phyloP scores from a whole-genome alignment of 2,888 invertebrate genomes.

The Opisthograptis luteolata region DNA sequence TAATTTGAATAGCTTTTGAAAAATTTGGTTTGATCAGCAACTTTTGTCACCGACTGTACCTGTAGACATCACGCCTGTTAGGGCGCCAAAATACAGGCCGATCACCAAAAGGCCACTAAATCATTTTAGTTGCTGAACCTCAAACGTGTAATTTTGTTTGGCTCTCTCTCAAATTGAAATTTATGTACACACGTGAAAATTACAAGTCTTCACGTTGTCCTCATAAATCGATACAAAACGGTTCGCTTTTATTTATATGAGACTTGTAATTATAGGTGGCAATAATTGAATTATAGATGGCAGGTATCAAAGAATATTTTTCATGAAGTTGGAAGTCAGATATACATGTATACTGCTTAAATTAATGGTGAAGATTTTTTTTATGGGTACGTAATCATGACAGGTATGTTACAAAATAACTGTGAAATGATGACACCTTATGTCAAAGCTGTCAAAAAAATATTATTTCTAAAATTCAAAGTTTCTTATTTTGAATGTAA shows the following conservation, averaged over 20 bases:
- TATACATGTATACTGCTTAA: no score
- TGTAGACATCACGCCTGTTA: slow-evolving; percentile 8
- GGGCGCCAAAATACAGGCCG: slow-evolving; percentile 26
- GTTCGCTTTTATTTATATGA: slow-evolving; percentile 16
- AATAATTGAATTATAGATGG: neutral
- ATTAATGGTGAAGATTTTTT: no score
- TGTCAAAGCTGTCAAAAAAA: no score
- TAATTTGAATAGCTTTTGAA: no score
- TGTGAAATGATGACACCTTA: no score
- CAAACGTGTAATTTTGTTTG: slow-evolving; percentile 38
- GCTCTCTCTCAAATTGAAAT: slow-evolving; percentile 39
- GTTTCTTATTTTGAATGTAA: no score
- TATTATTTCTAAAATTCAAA: no score
- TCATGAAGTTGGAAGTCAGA: no score
- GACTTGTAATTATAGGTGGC: slow-evolving; percentile 11
- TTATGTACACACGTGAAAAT: slow-evolving; percentile 38
- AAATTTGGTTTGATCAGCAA: no score
- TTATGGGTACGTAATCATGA: no score
- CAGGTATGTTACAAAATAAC: no score
- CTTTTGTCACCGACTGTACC: slow-evolving; percentile 4
- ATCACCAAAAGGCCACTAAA: slow-evolving; percentile 27
- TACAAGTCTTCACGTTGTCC: slow-evolving; percentile 28
- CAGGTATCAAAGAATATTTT: no score
- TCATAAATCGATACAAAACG: slow-evolving; percentile 28
- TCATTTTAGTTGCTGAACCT: slow-evolving; percentile 33